phyloP scores from a whole-genome alignment of 92 coral and sea anemone species.

The Porites cylindrica region DNA sequence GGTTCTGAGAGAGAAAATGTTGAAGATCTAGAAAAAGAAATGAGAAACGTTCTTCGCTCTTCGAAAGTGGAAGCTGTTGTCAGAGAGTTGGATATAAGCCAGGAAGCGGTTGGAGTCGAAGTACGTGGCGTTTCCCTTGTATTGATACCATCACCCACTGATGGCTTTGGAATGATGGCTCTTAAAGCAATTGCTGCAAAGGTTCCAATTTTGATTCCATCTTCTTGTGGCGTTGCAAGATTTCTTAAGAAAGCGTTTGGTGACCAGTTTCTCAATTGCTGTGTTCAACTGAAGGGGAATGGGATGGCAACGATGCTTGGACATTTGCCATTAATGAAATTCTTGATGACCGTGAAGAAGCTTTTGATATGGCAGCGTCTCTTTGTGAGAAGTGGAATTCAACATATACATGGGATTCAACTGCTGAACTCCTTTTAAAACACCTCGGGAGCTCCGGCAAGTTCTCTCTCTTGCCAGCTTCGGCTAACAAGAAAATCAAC shows the following conservation, averaged over 20 bases:
- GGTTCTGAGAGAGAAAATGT: slow-evolving; percentile 46
- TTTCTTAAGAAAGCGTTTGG: slow-evolving; percentile 42
- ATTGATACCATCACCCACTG: slow-evolving; percentile 55
- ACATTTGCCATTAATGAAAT: slow-evolving; percentile 50
- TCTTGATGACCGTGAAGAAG: slow-evolving; percentile 46
- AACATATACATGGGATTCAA: slow-evolving; percentile 66
- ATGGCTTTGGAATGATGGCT: slow-evolving; percentile 60
- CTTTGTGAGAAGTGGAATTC: slow-evolving; percentile 65
- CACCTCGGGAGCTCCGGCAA: slow-evolving; percentile 38
- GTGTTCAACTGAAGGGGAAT: slow-evolving; percentile 18
- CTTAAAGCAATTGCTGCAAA: slow-evolving; percentile 65
- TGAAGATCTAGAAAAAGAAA: slow-evolving; percentile 21
- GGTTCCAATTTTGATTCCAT: slow-evolving; percentile 56
- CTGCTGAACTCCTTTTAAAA: slow-evolving; percentile 27
- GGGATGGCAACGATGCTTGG: slow-evolving; percentile 59
- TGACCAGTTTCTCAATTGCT: slow-evolving; percentile 36
- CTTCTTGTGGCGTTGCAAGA: slow-evolving; percentile 55
- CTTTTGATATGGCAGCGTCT: slow-evolving; percentile 48
- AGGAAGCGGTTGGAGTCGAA: slow-evolving; percentile 51
- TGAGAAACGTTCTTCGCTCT: not conserved
- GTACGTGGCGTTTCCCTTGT: slow-evolving; percentile 68
- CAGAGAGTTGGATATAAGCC: slow-evolving; percentile 65
- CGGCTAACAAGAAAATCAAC: not conserved
- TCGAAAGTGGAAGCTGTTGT: slow-evolving; percentile 39
- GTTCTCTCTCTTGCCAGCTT: slow-evolving; percentile 30